Conservation (phyloP, 2,888 invertebrate genomes). For the Perdita meconis region DNA sequence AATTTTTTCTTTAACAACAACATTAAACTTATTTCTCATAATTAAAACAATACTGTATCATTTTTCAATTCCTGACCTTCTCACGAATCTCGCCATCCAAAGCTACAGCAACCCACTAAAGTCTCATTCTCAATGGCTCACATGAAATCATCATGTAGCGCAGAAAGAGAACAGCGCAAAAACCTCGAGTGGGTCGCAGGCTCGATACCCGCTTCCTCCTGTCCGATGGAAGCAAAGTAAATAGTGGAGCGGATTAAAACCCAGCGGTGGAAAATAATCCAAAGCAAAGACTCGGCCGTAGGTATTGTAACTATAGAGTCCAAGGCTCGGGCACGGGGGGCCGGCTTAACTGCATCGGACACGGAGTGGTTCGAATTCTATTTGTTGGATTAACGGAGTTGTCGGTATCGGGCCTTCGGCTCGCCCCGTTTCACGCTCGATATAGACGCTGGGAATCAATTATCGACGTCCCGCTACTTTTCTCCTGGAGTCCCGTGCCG, state of each 20-base stretch:
- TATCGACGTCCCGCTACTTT: conserved; percentile 44
- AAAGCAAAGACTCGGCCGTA: conserved; percentile 24
- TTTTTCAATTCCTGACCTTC: too few relatives aligned
- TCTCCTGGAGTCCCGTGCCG: conserved; percentile 5
- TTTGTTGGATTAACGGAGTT: conserved; percentile 64
- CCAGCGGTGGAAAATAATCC: conserved; percentile 31
- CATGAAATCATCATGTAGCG: not conserved
- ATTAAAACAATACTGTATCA: too few relatives aligned
- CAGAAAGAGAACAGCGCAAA: not conserved
- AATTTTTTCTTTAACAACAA: too few relatives aligned
- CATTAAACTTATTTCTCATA: too few relatives aligned
- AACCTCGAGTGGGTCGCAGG: not conserved
- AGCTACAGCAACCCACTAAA: too few relatives aligned
- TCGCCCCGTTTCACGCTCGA: conserved; percentile 52
- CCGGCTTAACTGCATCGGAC: conserved; percentile 51
- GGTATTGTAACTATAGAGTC: conserved; percentile 46
- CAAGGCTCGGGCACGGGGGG: conserved; percentile 8
- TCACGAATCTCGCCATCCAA: too few relatives aligned
- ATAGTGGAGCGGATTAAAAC: conserved; percentile 33
- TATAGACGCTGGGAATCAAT: conserved; percentile 56
- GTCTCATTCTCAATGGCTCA: too few relatives aligned
- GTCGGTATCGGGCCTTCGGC: conserved; percentile 30
- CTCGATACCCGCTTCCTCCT: conserved; percentile 27
- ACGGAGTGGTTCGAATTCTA: conserved; percentile 58
- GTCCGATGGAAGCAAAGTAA: conserved; percentile 34